These are phyloP conservation scores for Plumapathes pennacea DNA, from an alignment of 92 coral and sea anemone genomes.

Conservation along the genomic window DNA sequence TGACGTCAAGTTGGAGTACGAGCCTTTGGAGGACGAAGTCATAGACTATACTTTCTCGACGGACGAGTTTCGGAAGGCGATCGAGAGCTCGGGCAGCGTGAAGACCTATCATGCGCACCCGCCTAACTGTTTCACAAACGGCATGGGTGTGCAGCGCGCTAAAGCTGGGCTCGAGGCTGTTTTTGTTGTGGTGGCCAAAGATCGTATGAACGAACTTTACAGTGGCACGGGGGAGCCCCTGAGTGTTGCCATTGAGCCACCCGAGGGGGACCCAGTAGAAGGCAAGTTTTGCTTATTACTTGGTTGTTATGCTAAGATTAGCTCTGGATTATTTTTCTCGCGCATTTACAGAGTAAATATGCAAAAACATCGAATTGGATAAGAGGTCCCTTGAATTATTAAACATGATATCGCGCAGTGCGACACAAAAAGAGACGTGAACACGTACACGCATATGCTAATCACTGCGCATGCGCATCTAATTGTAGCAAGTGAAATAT, in stretches of 20 bases:
- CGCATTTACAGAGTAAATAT: too few species aligned
- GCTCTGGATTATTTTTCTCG: too few species aligned
- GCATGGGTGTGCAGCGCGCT: slow-evolving; percentile 88
- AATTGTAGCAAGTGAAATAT: neutral
- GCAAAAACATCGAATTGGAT: too few species aligned
- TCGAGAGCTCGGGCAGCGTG: slow-evolving; percentile 68
- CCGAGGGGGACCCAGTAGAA: slow-evolving; percentile 81
- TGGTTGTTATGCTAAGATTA: too few species aligned
- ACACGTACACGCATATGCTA: too few species aligned
- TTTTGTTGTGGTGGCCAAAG: slow-evolving; percentile 85
- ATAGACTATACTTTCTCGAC: slow-evolving; percentile 81
- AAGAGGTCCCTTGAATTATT: too few species aligned
- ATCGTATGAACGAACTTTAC: slow-evolving; percentile 81
- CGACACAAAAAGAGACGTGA: too few species aligned
- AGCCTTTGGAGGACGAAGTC: slow-evolving; percentile 87
- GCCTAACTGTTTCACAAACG: slow-evolving; percentile 82
- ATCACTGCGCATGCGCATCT: too few species aligned
- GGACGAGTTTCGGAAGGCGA: slow-evolving; percentile 84
- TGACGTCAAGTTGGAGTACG: slow-evolving; percentile 65
- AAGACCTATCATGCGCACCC: slow-evolving; percentile 87
- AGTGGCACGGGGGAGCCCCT: slow-evolving; percentile 86
- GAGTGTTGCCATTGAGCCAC: slow-evolving; percentile 72
- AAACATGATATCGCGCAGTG: too few species aligned
- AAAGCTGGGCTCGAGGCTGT: slow-evolving; percentile 95
- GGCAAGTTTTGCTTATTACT: too few species aligned